Evolutionary conservation across 2,113 vertebrate species (phyloP), one percentile per base, ranked within the genome.

Genomic region (Notiomystis cincta): DNA sequence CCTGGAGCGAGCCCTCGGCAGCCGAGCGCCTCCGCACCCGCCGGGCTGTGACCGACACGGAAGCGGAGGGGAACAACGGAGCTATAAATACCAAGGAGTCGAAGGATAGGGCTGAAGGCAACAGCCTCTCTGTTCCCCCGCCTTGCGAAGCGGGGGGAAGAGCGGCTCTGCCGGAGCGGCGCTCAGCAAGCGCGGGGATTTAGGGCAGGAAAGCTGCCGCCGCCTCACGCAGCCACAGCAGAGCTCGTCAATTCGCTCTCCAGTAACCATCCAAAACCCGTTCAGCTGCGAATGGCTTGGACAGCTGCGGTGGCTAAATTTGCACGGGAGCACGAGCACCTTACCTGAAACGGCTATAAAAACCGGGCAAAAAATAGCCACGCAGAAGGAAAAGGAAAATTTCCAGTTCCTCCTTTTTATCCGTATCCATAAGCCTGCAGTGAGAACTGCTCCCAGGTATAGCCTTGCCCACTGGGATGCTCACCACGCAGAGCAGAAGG

Each of bases 371-470:
- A 95, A 92, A 94, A 66, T 9, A 87, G 69, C 40, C 47, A 73
- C 0, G 1, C 51, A 47, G 38, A 58, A 87, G 51, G 53, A 56
- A 73, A 73, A 82, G 33, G 73, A 21, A 53, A 53, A 60, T 35
- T 92, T 37, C 62, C 40, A 25, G 16, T 48, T 96, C 37, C 11
- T 61, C 37, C 9, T 87, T 50, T 7, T 71, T 24, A 33, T 45
- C 70, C 0, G 0, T 24, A n/a, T 51, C 69, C 0, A 0, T 44
- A 80, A 69, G 33, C 11, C 9, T 28, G 22, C 0, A 0, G 58
- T 37, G 11, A 7, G 25, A 82, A 28, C 42, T 28, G 30, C 44
- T 60, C 38, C 56, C 45, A 82, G 70, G 24, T 69, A 42, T 1
- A 58, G 54, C 45, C 31, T 25, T 73, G 33, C 44, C 45, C 38